Evolutionary conservation across 2,888 invertebrate species (phyloP).

Genomic region (Lacanobia wlatinum): DNA sequence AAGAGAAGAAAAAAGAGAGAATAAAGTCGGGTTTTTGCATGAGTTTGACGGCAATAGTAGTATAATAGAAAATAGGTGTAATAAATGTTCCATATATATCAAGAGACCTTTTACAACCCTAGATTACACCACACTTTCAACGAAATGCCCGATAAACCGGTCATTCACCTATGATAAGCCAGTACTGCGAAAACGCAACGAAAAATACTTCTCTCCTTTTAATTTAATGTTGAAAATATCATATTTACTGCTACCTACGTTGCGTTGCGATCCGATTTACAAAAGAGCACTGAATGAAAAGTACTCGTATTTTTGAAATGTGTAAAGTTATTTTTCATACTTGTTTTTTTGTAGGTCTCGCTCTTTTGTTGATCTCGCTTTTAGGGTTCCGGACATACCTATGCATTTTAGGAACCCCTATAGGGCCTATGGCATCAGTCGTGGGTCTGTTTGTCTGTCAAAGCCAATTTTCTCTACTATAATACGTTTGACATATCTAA

Average conservation of each 20-base stretch:
- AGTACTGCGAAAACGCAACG: constrained; percentile 38
- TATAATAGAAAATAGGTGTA: not conserved
- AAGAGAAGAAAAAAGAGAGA: too few relatives aligned
- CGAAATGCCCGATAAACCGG: constrained; percentile 33
- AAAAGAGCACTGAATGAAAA: constrained; percentile 19
- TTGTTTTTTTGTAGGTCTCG: constrained; percentile 19
- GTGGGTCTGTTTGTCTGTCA: too few relatives aligned
- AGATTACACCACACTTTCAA: constrained; percentile 24
- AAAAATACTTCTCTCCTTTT: constrained; percentile 41
- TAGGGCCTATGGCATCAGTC: not conserved
- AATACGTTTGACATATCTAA: not conserved
- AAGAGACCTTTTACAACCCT: constrained; percentile 15
- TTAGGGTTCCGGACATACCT: not conserved
- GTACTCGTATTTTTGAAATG: constrained; percentile 40
- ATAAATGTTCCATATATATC: not conserved
- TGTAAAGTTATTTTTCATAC: constrained; percentile 14
- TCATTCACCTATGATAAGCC: constrained; percentile 54
- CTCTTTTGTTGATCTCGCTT: constrained; percentile 5
- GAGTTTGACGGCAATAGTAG: too few relatives aligned
- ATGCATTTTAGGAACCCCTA: not conserved
- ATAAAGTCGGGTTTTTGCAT: too few relatives aligned
- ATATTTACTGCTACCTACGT: constrained; percentile 4
- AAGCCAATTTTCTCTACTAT: too few relatives aligned
- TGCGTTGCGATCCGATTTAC: constrained; percentile 13
- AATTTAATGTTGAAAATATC: constrained; percentile 32